These are phyloP conservation scores for Cossypha polioptera DNA, from an alignment of 2,797 vertebrate genomes.

Conservation along the genomic window DNA sequence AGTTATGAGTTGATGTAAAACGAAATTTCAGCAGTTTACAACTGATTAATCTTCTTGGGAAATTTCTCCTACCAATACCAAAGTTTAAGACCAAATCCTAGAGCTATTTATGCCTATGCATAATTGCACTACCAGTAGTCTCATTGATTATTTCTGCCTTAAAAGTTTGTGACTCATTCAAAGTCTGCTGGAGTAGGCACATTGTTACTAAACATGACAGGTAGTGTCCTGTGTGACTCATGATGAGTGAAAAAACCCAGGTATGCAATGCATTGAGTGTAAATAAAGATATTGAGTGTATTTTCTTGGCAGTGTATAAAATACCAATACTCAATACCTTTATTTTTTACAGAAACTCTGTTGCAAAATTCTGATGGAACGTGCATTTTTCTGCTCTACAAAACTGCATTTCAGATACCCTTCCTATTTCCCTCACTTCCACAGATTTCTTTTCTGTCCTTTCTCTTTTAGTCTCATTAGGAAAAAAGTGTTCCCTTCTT, in stretches of 20 bases:
- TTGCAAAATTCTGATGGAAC: background rate
- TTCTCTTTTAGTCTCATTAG: background rate
- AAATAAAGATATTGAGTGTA: background rate
- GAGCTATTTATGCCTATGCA: background rate
- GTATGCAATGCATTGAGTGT: background rate
- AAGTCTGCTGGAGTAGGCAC: background rate
- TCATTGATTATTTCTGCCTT: background rate
- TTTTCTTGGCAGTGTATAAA: background rate
- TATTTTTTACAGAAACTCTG: background rate
- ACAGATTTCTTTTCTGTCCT: background rate
- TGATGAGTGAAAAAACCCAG: background rate
- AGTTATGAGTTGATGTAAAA: background rate
- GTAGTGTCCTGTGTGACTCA: background rate
- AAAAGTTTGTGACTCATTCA: background rate
- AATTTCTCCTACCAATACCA: background rate
- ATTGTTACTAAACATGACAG: background rate
- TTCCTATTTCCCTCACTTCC: background rate
- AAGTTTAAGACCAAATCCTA: background rate
- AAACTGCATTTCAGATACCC: background rate
- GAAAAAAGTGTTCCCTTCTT: background rate
- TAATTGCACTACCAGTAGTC: background rate
- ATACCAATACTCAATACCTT: background rate
- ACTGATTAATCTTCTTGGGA: background rate
- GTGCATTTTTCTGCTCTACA: background rate
- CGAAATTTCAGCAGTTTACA: background rate